Percentiles rank a stretch among this genome's conserved stretches.
These are phyloP conservation scores for Drosophila nebulosa DNA, from an alignment of 1,140 invertebrate species.

Conservation along the genomic window DNA sequence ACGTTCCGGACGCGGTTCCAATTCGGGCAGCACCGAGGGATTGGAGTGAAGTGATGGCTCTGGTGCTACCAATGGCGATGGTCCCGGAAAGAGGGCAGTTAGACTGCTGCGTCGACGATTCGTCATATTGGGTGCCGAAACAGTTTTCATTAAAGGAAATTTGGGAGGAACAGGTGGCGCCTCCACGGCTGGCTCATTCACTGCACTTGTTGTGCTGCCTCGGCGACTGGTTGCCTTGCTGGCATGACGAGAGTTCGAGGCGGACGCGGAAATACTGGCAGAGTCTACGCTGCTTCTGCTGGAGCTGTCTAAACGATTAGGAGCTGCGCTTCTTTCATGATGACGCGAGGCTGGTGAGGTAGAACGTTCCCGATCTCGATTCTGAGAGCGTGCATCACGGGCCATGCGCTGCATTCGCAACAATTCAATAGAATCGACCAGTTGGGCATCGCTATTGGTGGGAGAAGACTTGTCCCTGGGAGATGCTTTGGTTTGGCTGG, in stretches of 20 bases:
- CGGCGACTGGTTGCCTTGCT: slow-evolving; percentile 62
- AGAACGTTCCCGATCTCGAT: slow-evolving; percentile 58
- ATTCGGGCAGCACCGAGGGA: slow-evolving; percentile 16
- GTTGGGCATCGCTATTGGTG: slow-evolving; percentile 37
- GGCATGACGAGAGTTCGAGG: slow-evolving; percentile 25
- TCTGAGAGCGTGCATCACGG: slow-evolving; percentile 46
- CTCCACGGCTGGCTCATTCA: slow-evolving; percentile 14
- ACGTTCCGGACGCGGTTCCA: slow-evolving; percentile 1
- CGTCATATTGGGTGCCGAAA: slow-evolving; percentile 61
- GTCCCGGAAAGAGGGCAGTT: slow-evolving; percentile 67
- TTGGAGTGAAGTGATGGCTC: slow-evolving; percentile 62
- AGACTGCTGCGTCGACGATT: slow-evolving; percentile 61
- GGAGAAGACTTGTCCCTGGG: slow-evolving; percentile 35
- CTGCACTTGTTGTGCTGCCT: slow-evolving; percentile 63
- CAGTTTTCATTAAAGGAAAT: slow-evolving; percentile 65
- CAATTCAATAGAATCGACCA: slow-evolving; percentile 65
- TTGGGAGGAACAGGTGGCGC: slow-evolving; percentile 24
- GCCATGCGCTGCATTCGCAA: slow-evolving; percentile 64
- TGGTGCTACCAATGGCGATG: slow-evolving; percentile 60
- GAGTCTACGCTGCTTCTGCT: slow-evolving; percentile 73
- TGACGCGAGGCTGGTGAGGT: slow-evolving; percentile 29
- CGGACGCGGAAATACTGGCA: slow-evolving; percentile 39
- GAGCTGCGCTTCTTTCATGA: slow-evolving; percentile 58
- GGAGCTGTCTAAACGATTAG: slow-evolving; percentile 69
- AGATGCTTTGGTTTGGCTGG: slow-evolving; percentile 2